Evolutionary conservation across 2,888 invertebrate species (phyloP).

Genomic region (Coleophora flavipennella): DNA sequence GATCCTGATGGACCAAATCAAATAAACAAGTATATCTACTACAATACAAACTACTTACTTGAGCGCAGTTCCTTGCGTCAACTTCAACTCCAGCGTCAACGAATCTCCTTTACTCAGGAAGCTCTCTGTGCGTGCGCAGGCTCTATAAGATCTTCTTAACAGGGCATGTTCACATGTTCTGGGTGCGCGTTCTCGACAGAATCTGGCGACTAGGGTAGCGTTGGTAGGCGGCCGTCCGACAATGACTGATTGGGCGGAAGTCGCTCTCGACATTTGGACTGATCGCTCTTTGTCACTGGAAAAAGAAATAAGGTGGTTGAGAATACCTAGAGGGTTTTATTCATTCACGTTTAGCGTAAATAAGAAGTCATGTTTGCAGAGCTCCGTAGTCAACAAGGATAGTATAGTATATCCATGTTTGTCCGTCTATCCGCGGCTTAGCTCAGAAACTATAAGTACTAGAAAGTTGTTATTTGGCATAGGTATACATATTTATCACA

Average conservation of each 20-base stretch:
- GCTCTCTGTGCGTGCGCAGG: slow-evolving; percentile 86
- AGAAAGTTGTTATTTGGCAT: too few species aligned
- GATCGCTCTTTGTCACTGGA: slow-evolving; percentile 64
- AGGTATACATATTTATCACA: too few species aligned
- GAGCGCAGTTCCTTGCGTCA: slow-evolving; percentile 87
- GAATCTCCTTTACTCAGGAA: slow-evolving; percentile 87
- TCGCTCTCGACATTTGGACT: slow-evolving; percentile 63
- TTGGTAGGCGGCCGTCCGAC: slow-evolving; percentile 77
- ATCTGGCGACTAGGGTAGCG: slow-evolving; percentile 84
- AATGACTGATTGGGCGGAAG: slow-evolving; percentile 60
- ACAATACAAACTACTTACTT: slow-evolving; percentile 68
- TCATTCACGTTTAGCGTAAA: too few species aligned
- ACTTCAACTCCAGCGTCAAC: slow-evolving; percentile 83
- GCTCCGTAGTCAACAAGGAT: too few species aligned
- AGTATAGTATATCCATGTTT: too few species aligned
- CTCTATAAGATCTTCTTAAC: slow-evolving; percentile 76
- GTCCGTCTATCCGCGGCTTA: too few species aligned
- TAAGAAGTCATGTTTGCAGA: too few species aligned
- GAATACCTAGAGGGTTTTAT: too few species aligned
- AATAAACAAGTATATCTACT: too few species aligned
- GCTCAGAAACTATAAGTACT: too few species aligned
- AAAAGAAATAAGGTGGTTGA: slow-evolving; percentile 8
- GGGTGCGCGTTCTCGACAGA: slow-evolving; percentile 86
- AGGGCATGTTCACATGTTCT: slow-evolving; percentile 88
- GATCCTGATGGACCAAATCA: too few species aligned